Evolutionary conservation across 2,888 invertebrate species (phyloP), one percentile per base, ranked within the genome.

Genomic region (Coenonympha glycerion): DNA sequence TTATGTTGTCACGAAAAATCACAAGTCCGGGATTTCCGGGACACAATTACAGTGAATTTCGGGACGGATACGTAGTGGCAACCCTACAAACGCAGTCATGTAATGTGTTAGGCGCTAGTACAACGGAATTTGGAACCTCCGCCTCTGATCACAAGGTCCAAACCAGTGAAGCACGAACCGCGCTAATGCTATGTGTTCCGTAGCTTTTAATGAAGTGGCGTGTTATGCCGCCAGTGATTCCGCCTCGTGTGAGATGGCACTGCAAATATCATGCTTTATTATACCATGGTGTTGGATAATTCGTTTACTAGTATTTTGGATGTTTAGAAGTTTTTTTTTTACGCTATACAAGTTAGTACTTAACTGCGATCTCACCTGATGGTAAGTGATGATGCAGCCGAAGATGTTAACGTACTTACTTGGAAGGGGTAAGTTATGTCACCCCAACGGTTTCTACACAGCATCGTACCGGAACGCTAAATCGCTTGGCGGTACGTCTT

Each of bases 151-250:
- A 44, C 47, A 51, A 18, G 39, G 36, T n/a, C 26, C 6, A 24
- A 19, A 52, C 34, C 47, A 44, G 42, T n/a, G 18, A 31, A 39
- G 39, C 47, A 8, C 6, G 13, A 6, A 13, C 3, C 16, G 5
- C 37, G 19, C 28, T 19, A 47, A 42, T 47, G 52, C 44, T 31
- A 18, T 18, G 42, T 52, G 47, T 52, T 47, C 34, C 41, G 41
- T 22, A 37, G 52, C 34, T 48, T 49, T 46, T 53, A 53, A 53
- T 53, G 53, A 53, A 53, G 49, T 49, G 45, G 41, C 45, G 39
- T 49, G 44, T 48, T 48, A 22, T 33, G 19, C 30, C 39, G 47
- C 44, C 52, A 34, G 48, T 45, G 52, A 53, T 53, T 49, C 45
- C 40, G 28, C 48, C 52, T 45, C 46, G 49, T 36, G 45, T 39